Conservation (phyloP, 2,797 vertebrate species). For the Liasis olivaceus region DNA sequence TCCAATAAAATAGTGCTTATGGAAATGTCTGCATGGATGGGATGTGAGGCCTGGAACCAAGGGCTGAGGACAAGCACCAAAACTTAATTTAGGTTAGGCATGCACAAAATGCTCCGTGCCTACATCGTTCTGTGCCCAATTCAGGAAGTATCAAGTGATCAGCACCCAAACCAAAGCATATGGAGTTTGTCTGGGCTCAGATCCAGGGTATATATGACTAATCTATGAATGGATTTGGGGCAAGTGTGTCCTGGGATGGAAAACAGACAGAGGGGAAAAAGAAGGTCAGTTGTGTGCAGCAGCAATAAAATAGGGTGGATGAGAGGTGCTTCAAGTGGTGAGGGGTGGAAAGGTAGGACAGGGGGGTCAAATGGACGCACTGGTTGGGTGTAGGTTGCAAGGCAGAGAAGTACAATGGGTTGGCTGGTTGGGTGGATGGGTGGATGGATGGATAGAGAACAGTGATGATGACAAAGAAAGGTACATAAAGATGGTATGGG, state of each 20-base stretch:
- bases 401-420: neutral
- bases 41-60: neutral
- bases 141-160: neutral
- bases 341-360: neutral
- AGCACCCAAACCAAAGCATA: neutral
- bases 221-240: neutral
- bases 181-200: neutral
- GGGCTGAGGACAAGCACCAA: neutral
- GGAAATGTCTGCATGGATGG: neutral
- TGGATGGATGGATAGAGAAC: neutral
- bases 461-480: neutral
- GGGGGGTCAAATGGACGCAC: neutral
- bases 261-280: neutral
- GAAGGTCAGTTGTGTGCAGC: neutral
- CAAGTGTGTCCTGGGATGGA: neutral
- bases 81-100: neutral
- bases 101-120: neutral
- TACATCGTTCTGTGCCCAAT: neutral
- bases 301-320: neutral
- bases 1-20: neutral
- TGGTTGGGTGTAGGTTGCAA: neutral
- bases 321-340: neutral
- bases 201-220: neutral
- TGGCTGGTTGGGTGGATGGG: neutral
- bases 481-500: neutral